Conservation (phyloP, 2,113 vertebrate genomes). For the Cynoglossus semilaevis region DNA sequence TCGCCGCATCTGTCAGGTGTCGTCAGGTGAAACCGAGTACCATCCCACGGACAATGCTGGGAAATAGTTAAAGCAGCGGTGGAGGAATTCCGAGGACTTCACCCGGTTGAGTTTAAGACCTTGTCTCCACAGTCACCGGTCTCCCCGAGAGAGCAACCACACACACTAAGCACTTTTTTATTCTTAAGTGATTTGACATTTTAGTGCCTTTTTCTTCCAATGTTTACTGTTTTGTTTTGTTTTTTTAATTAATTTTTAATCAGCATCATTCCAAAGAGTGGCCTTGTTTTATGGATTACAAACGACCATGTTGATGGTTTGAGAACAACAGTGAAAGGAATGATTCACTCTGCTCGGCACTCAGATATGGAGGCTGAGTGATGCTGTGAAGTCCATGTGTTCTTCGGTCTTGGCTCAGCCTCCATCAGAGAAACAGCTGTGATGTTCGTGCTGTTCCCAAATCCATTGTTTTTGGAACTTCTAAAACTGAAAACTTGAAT, state of each 20-base stretch:
- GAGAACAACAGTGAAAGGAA: constrained; percentile 30
- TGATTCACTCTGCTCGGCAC: constrained; percentile 45
- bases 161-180: constrained; percentile 71
- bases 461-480: constrained; percentile 39
- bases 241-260: constrained; percentile 27
- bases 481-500: constrained; percentile 70
- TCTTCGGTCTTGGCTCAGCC: constrained; percentile 12
- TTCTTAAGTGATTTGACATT: constrained; percentile 34
- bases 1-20: constrained; percentile 89
- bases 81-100: constrained; percentile 16
- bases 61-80: constrained; percentile 64
- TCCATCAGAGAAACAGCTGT: constrained; percentile 22
- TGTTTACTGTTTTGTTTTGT: constrained; percentile 55
- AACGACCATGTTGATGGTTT: constrained; percentile 16
- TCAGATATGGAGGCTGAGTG: constrained; percentile 5
- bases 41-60: constrained; percentile 71
- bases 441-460: constrained; percentile 33
- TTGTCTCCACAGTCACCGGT: constrained; percentile 37
- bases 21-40: constrained; percentile 91
- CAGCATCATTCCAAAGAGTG: constrained; percentile 76
- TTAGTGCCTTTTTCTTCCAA: constrained; percentile 34
- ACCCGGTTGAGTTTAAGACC: constrained; percentile 16
- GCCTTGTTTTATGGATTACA: constrained; percentile 40
- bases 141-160: constrained; percentile 61
- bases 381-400: constrained; percentile 25